Percentiles rank a stretch among this genome's conserved stretches.
phyloP scores from a whole-genome alignment of 2,797 vertebrate species.

The Notolabrus celidotus region DNA sequence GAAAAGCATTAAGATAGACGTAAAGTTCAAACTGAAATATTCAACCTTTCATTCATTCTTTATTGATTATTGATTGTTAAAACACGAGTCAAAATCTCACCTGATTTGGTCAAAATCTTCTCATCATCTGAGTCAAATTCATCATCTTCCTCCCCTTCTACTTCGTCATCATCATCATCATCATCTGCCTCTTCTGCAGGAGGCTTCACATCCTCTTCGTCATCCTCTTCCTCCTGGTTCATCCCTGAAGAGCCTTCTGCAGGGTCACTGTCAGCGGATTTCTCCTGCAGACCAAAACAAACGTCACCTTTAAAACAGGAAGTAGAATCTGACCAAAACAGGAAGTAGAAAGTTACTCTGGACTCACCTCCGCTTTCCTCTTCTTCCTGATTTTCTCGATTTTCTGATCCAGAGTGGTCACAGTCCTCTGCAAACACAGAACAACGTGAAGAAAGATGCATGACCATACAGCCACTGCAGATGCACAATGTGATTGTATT shows the following conservation, averaged over 20 bases:
- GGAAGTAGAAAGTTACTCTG: not conserved
- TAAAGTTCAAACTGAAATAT: no score
- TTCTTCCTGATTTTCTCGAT: constrained; percentile 94
- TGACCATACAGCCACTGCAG: no score
- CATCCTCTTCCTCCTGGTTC: constrained; percentile 43
- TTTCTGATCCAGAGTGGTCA: constrained; percentile 95
- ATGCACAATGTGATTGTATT: no score
- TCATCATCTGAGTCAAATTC: constrained; percentile 91
- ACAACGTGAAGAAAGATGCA: not conserved
- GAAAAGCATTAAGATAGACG: not conserved
- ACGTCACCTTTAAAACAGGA: not conserved
- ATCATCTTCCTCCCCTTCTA: constrained; percentile 61
- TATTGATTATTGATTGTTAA: no score
- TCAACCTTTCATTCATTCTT: no score
- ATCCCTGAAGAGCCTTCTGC: constrained; percentile 56
- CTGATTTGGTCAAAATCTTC: constrained; percentile 91
- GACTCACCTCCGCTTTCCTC: constrained; percentile 90
- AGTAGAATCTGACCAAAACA: not conserved
- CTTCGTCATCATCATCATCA: constrained; percentile 70
- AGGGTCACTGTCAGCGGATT: constrained; percentile 64
- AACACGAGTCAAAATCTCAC: no score
- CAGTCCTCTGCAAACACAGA: constrained; percentile 82
- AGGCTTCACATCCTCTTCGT: constrained; percentile 64
- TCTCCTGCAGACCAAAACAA: constrained; percentile 82
- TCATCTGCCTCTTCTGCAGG: not conserved